Conservation (phyloP, 2,113 vertebrate species). For the Campylomormyrus numenius region DNA sequence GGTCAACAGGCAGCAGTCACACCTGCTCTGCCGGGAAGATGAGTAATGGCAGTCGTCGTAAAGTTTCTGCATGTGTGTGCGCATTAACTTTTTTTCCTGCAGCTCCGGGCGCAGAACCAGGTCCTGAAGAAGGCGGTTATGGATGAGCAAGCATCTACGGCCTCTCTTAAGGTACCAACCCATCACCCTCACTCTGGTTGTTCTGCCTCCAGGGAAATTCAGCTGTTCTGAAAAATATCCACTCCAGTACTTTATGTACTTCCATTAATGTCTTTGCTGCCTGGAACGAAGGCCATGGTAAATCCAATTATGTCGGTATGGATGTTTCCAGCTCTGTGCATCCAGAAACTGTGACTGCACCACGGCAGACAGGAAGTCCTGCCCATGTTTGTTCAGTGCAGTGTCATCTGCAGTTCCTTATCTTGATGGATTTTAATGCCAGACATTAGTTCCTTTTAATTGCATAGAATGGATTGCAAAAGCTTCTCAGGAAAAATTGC, state of each 20-base stretch:
- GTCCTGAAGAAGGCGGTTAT: constrained; percentile 94
- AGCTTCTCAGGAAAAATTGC: neutral
- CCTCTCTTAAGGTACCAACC: constrained; percentile 76
- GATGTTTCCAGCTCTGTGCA: neutral
- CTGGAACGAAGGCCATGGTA: neutral
- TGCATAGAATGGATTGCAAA: neutral
- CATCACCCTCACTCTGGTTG: neutral
- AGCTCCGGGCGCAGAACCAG: constrained; percentile 98
- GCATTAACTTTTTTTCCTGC: constrained; percentile 33
- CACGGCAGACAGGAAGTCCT: neutral
- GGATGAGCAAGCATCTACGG: constrained; percentile 86
- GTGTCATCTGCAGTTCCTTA: neutral
- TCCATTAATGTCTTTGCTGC: neutral
- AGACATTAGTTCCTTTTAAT: neutral
- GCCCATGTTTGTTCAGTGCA: neutral
- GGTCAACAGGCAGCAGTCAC: neutral
- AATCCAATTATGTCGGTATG: neutral
- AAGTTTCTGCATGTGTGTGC: neutral
- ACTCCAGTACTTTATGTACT: neutral
- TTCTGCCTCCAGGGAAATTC: neutral
- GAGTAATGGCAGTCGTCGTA: neutral
- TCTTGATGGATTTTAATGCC: neutral
- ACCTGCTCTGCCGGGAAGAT: neutral
- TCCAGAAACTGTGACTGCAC: neutral
- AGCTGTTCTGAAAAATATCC: neutral